Base-by-base conservation (phyloP, 2,113 vertebrate species). In the Paedocypris sp. region DNA sequence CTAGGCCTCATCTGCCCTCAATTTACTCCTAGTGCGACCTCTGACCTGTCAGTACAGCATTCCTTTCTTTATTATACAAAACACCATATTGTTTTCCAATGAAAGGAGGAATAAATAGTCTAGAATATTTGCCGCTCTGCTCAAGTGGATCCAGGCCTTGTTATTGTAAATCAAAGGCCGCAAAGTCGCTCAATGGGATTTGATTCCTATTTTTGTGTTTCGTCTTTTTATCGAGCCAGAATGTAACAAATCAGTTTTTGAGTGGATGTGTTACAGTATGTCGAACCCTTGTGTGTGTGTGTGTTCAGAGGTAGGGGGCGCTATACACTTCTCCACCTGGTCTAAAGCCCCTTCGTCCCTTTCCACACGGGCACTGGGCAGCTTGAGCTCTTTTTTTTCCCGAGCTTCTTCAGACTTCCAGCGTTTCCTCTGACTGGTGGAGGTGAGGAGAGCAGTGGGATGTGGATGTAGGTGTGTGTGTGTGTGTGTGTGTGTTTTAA, bases 21-120 rank as follows among this genome's bases (percentile, higher is more conserved):
- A 92, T 95, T 94, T 92, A 91, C 88, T 93, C 83, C 80, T 67
- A 76, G 76, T 32, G 79, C 90, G 91, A 96, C 91, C 91, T 86
- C 64, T 54, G 77, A 87, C 90, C 92, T 83, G 82, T 92, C 83
- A 75, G 63, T 69, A 65, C 73, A 62, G 75, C 71, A 74, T 70
- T 81, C 75, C 76, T 75, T 76, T 82, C 82, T 79, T 80, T 78
- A 82, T 80, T 76, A 49, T 68, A 72, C 68, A 66, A 77, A 80
- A 77, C 45, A 75, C 71, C 70, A 69, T 80, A 79, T 82, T 83
- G 80, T 86, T 80, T 83, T 81, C 68, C 74, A 79, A 79, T 81
- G 74, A 84, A 78, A 80, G 77, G 77, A 68, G 70, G 75, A 75
- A 82, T 77, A 81, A 84, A 81, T 79, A 80, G 70, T 70, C 4